Base-by-base conservation (phyloP, 2,888 invertebrate species). In the Machimus rusticus region DNA sequence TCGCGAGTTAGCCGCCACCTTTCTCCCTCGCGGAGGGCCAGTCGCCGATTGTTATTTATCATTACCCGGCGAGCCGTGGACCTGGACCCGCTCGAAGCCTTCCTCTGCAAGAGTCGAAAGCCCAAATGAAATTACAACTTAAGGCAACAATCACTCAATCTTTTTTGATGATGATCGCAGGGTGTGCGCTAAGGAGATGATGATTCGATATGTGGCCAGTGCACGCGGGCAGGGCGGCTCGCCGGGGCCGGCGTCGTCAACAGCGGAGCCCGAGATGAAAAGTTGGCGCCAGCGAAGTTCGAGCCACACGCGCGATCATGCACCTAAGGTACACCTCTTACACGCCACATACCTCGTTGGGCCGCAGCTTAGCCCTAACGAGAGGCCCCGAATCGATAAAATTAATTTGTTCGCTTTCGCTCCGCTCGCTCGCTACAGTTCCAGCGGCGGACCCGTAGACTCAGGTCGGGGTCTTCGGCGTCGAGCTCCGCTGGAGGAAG, bases 381-480 rank as follows among this genome's bases (percentile, higher is more conserved):
- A 84, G 66, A 39, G 66, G 66, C 66, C 39, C 66, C 16, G 51
- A 87, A 66, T 87, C 74, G 88, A 87, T 88, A 87, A 88, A 88
- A 88, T 88, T 88, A 88, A 87, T 88, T 88, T 88, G 87, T 88
- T 87, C 84, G 82, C 87, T 86, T 79, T 87, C 85, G 34, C 28
- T 76, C 39, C 28, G 14, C 8, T 51, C 66, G 66, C 43, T 46
- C 43, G 43, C 43, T 46, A 5, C 51, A 6, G n/a, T 51, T 19
- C 28, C 12, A 23, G 23, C 66, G 28, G 8, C 23, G 66, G 8
- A 51, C n/a, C 51, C 23, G 19, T 23, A 66, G 28, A 66, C 28
- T 3, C 28, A 66, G 23, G 28, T 66, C 66, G 43, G 12, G 16
- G 2, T 46, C 43, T 14, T 46, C 43, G 14, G 14, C 14, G 19